Conservation (phyloP, 2,113 vertebrate species). For the Siphamia tubifer region DNA sequence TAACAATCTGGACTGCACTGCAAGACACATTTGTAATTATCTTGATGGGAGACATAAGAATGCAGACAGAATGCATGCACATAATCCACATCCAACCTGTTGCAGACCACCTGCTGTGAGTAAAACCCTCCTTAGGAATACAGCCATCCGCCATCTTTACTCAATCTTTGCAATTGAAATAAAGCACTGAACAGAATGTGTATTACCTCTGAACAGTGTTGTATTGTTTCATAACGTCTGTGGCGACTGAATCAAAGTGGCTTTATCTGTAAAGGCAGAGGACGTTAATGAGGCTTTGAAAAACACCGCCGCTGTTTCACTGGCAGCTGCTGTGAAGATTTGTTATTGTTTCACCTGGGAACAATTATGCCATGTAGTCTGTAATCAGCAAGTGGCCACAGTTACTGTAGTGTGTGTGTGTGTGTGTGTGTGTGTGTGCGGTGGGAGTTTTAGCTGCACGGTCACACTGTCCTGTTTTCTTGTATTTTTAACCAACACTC, state of each 20-base stretch:
- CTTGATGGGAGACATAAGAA: not conserved
- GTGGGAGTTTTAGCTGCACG: no score
- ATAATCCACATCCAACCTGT: not conserved
- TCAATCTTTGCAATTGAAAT: not conserved
- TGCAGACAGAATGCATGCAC: not conserved
- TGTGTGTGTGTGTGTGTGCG: no score
- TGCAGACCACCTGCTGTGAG: not conserved
- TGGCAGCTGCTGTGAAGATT: conserved; percentile 1
- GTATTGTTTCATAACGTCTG: conserved; percentile 40
- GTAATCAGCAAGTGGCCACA: conserved; percentile 52
- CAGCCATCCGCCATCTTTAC: not conserved
- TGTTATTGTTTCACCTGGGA: conserved; percentile 56
- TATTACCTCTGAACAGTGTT: not conserved
- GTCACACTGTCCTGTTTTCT: not conserved
- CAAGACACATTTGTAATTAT: not conserved
- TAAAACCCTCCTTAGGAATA: not conserved
- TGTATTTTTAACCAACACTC: not conserved
- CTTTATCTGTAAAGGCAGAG: conserved; percentile 47
- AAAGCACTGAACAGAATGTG: not conserved
- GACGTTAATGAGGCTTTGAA: conserved; percentile 58
- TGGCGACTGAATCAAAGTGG: conserved; percentile 31
- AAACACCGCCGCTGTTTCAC: conserved; percentile 38
- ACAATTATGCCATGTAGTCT: conserved; percentile 42
- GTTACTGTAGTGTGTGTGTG: no score
- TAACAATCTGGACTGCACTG: not conserved